phyloP scores from a whole-genome alignment of 92 coral and sea anemone species.

The Pocillopora grandis region DNA sequence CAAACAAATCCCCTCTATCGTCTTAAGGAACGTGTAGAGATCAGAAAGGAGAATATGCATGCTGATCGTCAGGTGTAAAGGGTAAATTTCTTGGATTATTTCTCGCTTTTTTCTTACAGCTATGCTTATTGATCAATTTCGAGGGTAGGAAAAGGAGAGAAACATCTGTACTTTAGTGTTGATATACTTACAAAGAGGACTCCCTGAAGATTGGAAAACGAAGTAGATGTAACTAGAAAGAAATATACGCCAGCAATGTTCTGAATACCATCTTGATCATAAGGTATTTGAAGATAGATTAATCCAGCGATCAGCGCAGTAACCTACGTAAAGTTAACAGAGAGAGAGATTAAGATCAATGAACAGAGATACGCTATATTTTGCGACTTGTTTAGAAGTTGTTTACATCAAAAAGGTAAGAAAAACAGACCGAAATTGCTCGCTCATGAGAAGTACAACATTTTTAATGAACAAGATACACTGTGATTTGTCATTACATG shows the following conservation, averaged over 20 bases:
- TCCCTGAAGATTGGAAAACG: constrained; percentile 64
- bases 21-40: too few relatives aligned
- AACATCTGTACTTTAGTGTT: not conserved
- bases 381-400: too few relatives aligned
- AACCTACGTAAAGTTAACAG: constrained; percentile 36
- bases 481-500: too few relatives aligned
- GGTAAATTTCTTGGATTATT: too few relatives aligned
- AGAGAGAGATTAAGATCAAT: not conserved
- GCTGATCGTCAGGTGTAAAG: too few relatives aligned
- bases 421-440: too few relatives aligned
- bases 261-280: constrained; percentile 63
- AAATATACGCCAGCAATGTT: constrained; percentile 66
- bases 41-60: too few relatives aligned
- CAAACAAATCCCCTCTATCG: too few relatives aligned
- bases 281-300: constrained; percentile 62
- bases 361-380: too few relatives aligned
- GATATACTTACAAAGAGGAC: constrained; percentile 64
- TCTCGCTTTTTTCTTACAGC: not conserved
- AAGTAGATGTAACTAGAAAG: constrained; percentile 56
- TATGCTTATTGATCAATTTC: not conserved
- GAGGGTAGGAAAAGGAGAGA: not conserved
- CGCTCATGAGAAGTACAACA: too few relatives aligned
- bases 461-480: too few relatives aligned
- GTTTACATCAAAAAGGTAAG: too few relatives aligned
- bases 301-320: constrained; percentile 68